These are phyloP conservation scores for Drosophila subquinaria DNA, from an alignment of 2,888 invertebrate genomes.

Conservation along the genomic window DNA sequence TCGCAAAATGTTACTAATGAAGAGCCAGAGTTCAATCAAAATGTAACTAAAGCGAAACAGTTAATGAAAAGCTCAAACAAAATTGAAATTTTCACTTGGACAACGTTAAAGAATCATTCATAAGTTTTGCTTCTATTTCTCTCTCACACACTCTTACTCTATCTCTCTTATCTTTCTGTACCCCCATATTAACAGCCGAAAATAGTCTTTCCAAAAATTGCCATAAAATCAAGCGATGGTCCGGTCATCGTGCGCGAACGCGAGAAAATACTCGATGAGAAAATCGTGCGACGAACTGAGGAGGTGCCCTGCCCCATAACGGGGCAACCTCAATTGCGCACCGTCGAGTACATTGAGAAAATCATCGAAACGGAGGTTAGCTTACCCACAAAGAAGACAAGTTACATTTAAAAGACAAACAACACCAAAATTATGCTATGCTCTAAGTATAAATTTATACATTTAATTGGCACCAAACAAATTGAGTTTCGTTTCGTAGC, in stretches of 20 bases:
- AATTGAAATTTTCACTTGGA: neutral
- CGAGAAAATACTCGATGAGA: constrained; percentile 95
- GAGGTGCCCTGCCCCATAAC: constrained; percentile 94
- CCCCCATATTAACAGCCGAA: constrained; percentile 68
- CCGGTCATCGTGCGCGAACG: constrained; percentile 94
- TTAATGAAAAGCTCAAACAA: neutral
- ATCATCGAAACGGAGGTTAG: constrained; percentile 97
- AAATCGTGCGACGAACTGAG: constrained; percentile 93
- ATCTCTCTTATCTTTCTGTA: constrained; percentile 42
- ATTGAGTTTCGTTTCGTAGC: constrained; percentile 60
- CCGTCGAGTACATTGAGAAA: constrained; percentile 97
- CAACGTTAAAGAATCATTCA: constrained; percentile 9
- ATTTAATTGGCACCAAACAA: constrained; percentile 64
- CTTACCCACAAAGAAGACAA: constrained; percentile 32
- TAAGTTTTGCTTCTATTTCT: constrained; percentile 9
- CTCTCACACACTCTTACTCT: constrained; percentile 7
- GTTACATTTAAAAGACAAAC: constrained; percentile 27
- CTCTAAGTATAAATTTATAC: constrained; percentile 13
- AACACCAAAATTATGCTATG: constrained; percentile 28
- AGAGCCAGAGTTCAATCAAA: constrained; percentile 27
- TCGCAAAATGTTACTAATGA: constrained; percentile 58
- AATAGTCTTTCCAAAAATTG: constrained; percentile 92
- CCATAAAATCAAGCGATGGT: constrained; percentile 94
- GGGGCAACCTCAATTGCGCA: constrained; percentile 94
- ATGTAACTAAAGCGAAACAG: constrained; percentile 7